Base-by-base conservation (phyloP, 2,888 invertebrate genomes). In the Sarcophaga variegata region DNA sequence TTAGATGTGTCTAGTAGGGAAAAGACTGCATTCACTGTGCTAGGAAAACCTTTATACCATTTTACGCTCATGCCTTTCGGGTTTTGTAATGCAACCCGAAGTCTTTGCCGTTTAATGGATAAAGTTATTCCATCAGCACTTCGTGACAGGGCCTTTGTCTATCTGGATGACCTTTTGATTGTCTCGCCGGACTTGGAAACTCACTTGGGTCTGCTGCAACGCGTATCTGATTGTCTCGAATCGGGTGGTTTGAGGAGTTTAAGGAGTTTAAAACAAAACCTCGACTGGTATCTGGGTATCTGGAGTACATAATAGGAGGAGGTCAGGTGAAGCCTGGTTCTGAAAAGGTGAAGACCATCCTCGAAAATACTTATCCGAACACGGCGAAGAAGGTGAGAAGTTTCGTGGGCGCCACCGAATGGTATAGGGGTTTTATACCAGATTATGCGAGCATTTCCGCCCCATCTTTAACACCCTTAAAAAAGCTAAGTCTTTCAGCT, bases 401-500 rank as follows among this genome's bases (percentile, higher is more conserved):
- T 14, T 76, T 69, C 14, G 45, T 83, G 66, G 80, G 80, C 1
- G 75, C 70, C 1, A 70, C 76, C 1, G 80, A 76, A 1, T 84
- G 75, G 79, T 81, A 85, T 47, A 59, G 85, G 12, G 49, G 81
- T 6, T 85, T 85, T 14, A 85, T 85, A 5, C 77, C 76, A 4
- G 63, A 81, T 25, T 85, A 66, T n/a, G 72, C 74, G 10, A 37
- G 2, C 37, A 37, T 37, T 37, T 37, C 37, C 0, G 69, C 81
- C 80, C 85, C 2, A 72, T 85, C 5, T 77, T 67, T 14, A 71
- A 80, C n/a, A 77, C 69, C 1, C 59, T 85, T 6, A 70, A 72
- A 10, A 81, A 81, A 17, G 25, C 47, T 1, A 77, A 59, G 62
- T 2, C 0, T 11, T 81, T 81, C 47, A 45, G 5, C 4, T 77